Conservation (phyloP, 37 sponge, comb jelly and placozoan species). For the Oopsacas minuta region DNA sequence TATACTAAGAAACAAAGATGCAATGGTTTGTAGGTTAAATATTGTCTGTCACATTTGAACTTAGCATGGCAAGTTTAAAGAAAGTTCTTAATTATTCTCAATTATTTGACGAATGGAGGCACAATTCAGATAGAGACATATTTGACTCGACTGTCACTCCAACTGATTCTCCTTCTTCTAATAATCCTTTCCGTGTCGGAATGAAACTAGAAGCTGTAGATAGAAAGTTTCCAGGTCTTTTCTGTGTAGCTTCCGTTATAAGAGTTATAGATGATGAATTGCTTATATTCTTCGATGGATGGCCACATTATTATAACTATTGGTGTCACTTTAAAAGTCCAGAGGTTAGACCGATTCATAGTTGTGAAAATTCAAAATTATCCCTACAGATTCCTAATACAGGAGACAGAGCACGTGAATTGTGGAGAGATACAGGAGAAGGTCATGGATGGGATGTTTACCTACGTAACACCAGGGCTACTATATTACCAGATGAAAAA, state of each 20-base stretch:
- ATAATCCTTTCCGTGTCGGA: constrained; percentile 19
- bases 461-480: background rate
- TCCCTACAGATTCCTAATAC: background rate
- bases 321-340: constrained; percentile 21
- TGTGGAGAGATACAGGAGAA: background rate
- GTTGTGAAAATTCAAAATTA: background rate
- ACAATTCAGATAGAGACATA: background rate
- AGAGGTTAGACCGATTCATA: constrained; percentile 19
- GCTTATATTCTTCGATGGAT: constrained; percentile 23
- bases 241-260: constrained; percentile 20
- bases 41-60: too few species aligned
- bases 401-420: background rate
- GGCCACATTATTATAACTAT: constrained; percentile 11
- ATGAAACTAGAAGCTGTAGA: constrained; percentile 26
- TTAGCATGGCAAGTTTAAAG: background rate
- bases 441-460: background rate
- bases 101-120: background rate
- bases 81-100: background rate
- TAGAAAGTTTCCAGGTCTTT: background rate
- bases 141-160: background rate
- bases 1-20: too few species aligned
- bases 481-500: background rate
- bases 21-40: too few species aligned
- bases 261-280: background rate
- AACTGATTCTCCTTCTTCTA: background rate